Evolutionary conservation across 2,113 vertebrate species (phyloP).

Genomic region (Coturnix japonica): DNA sequence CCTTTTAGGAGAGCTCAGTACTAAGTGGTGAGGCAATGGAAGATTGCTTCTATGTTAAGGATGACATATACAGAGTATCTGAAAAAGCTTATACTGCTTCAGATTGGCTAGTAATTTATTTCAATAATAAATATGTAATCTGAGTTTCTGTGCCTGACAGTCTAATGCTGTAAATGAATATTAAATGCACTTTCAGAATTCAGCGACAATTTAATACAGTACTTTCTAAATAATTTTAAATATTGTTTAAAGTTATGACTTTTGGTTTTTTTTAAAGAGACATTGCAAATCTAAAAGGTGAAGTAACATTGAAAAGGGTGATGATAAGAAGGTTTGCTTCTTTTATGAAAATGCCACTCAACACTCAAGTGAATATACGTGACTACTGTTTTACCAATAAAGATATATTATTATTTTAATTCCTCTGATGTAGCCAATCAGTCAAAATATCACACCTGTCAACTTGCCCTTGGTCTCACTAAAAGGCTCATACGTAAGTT

Average conservation of each 20-base stretch:
- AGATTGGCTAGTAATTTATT: not conserved
- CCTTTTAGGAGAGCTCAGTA: not conserved
- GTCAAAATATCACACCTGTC: constrained; percentile 43
- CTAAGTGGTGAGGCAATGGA: not conserved
- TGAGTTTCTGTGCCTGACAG: not conserved
- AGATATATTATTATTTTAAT: constrained; percentile 28
- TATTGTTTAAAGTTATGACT: not conserved
- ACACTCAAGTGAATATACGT: not conserved
- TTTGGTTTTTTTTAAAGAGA: not conserved
- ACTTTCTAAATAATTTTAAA: not conserved
- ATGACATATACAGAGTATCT: not conserved
- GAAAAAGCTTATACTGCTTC: not conserved
- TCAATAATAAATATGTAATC: not conserved
- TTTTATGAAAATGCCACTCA: not conserved
- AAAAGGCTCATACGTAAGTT: constrained; percentile 27
- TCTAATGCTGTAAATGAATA: not conserved
- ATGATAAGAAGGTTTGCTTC: not conserved
- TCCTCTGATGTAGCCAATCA: constrained; percentile 26
- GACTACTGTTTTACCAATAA: not conserved
- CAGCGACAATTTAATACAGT: not conserved
- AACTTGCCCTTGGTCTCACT: constrained; percentile 42
- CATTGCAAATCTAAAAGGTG: not conserved
- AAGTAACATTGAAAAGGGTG: not conserved
- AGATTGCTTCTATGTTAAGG: not conserved
- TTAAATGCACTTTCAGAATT: not conserved